Percentiles rank a stretch among this genome's conserved stretches.
phyloP scores from a whole-genome alignment of 1,140 invertebrate genomes.

The Proctacanthus coquilletti region DNA sequence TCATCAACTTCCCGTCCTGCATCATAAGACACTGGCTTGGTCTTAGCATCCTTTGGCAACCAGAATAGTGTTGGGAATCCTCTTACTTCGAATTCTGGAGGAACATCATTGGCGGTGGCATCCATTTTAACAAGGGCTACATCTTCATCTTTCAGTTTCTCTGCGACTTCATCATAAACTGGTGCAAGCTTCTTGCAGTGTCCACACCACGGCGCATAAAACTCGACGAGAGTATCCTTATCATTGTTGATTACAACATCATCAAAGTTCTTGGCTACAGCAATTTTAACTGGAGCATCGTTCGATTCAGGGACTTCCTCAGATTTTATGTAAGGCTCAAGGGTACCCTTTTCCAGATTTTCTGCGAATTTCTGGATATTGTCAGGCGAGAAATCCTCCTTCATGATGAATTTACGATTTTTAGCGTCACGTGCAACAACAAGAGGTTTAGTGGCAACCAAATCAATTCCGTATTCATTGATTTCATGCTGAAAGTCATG shows the following conservation, averaged over 20 bases:
- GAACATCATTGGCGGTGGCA: conserved; percentile 96
- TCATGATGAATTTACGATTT: conserved; percentile 81
- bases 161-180: conserved; percentile 84
- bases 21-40: conserved; percentile 80
- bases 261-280: conserved; percentile 94
- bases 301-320: conserved; percentile 82
- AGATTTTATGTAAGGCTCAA: conserved; percentile 92
- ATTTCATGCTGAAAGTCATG: conserved; percentile 88
- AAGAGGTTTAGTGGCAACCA: conserved; percentile 78
- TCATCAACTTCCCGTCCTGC: conserved; percentile 89
- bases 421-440: conserved; percentile 66
- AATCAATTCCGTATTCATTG: conserved; percentile 86
- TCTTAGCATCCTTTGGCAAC: conserved; percentile 72
- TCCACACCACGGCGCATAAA: conserved; percentile 98
- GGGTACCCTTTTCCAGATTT: conserved; percentile 62
- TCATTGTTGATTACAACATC: conserved; percentile 81
- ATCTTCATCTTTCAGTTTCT: conserved; percentile 76
- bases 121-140: conserved; percentile 95
- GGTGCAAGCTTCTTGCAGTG: conserved; percentile 95
- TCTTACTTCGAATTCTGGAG: conserved; percentile 75
- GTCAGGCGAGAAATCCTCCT: conserved; percentile 83
- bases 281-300: conserved; percentile 71
- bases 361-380: conserved; percentile 77
- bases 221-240: conserved; percentile 92
- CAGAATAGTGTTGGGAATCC: conserved; percentile 98